Evolutionary conservation across 2,888 invertebrate species (phyloP).

Genomic region (Notodonta ziczac): DNA sequence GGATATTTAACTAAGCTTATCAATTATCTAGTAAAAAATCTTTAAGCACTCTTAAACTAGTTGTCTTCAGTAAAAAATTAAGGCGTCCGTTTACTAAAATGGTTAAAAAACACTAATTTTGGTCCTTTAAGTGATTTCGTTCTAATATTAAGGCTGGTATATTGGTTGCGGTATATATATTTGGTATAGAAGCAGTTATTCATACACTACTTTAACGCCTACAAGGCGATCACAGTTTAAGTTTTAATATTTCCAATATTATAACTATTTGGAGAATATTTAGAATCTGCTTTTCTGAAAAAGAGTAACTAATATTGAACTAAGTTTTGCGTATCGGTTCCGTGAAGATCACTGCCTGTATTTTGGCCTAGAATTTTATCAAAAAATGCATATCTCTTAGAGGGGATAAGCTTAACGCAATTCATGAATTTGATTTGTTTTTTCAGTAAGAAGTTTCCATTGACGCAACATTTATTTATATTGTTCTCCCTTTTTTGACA

Average conservation of each 20-base stretch:
- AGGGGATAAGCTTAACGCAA: no score
- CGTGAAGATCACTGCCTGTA: constrained; percentile 3
- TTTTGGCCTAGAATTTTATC: no score
- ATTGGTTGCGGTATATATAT: constrained; percentile 63
- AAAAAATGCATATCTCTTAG: no score
- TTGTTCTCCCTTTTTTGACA: no score
- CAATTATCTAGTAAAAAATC: constrained; percentile 32
- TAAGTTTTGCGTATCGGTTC: constrained; percentile 30
- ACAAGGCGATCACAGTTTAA: constrained; percentile 73
- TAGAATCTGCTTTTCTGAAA: constrained; percentile 40
- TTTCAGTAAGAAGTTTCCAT: no score
- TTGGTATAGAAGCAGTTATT: constrained; percentile 73
- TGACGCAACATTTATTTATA: no score
- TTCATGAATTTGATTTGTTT: no score
- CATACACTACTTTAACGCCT: constrained; percentile 70
- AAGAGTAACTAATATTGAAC: constrained; percentile 16
- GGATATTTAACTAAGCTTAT: neutral
- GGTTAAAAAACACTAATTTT: constrained; percentile 69
- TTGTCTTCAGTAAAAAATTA: constrained; percentile 66
- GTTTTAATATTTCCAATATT: constrained; percentile 30
- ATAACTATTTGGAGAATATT: constrained; percentile 40
- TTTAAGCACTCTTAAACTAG: constrained; percentile 32
- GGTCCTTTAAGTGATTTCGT: constrained; percentile 76
- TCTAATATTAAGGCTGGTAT: constrained; percentile 69
- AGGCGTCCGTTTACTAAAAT: constrained; percentile 70